Evolutionary conservation across 2,888 invertebrate genomes (phyloP).

Genomic region (Brachypterus glaber): DNA sequence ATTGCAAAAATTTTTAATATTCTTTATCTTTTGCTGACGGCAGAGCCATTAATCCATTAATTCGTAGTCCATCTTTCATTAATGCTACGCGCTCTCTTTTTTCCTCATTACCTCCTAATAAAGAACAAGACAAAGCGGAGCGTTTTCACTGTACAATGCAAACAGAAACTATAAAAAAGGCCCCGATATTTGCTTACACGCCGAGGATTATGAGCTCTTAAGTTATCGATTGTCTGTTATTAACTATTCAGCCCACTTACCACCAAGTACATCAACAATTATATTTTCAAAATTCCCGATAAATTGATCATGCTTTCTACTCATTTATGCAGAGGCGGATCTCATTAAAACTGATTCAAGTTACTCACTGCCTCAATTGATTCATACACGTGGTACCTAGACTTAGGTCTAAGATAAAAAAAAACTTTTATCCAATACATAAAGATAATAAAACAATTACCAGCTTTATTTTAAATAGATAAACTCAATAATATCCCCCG

Average conservation of each 20-base stretch:
- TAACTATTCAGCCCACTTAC: conserved; percentile 18
- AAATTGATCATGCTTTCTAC: no score
- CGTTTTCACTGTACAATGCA: conserved; percentile 19
- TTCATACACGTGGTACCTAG: no score
- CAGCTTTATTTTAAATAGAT: no score
- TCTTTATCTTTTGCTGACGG: conserved; percentile 25
- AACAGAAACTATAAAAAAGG: conserved; percentile 22
- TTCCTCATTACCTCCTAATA: conserved; percentile 7
- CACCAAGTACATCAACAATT: conserved; percentile 14
- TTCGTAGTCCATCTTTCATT: conserved; percentile 22
- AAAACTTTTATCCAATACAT: no score
- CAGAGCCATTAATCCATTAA: conserved; percentile 25
- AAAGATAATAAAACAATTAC: no score
- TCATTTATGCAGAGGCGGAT: no score
- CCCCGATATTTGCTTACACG: conserved; percentile 20
- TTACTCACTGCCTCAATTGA: no score
- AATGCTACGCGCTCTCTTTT: conserved; percentile 16
- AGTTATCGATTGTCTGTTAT: conserved; percentile 22
- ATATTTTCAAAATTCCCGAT: conserved; percentile 6
- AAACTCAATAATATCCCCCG: no score
- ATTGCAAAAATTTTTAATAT: conserved; percentile 24
- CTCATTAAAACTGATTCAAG: no score
- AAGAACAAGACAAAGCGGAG: conserved; percentile 13
- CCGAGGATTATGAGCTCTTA: conserved; percentile 20
- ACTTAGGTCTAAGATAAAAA: no score